A percentile compares a stretch with the other conserved stretches of the same genome.
Conservation (phyloP, 2,113 vertebrate genomes). For the Lepus europaeus region DNA sequence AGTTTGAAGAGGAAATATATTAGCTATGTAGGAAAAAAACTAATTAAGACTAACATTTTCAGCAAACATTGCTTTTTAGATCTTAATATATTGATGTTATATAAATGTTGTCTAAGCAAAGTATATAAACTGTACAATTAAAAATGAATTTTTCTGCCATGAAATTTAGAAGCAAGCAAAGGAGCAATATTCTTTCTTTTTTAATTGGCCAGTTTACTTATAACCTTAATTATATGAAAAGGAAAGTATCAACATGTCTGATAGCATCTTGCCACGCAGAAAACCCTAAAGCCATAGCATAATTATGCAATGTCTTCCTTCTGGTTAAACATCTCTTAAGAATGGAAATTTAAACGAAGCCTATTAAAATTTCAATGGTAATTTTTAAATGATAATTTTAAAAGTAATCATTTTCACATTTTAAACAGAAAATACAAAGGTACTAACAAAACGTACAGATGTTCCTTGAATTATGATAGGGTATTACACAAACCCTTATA, state of each 20-base stretch:
- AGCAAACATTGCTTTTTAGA: not conserved
- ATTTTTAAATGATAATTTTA: constrained; percentile 24
- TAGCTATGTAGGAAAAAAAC: not conserved
- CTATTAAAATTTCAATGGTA: not conserved
- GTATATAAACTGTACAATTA: not conserved
- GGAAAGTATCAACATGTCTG: not conserved
- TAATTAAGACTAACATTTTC: constrained; percentile 38
- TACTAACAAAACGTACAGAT: not conserved
- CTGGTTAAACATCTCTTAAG: not conserved
- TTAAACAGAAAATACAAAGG: not conserved
- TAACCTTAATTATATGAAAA: constrained; percentile 45
- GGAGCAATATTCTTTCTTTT: not conserved
- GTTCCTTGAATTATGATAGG: too few species aligned
- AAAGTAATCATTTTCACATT: not conserved
- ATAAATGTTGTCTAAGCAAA: not conserved
- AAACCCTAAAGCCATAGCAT: not conserved
- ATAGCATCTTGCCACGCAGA: not conserved
- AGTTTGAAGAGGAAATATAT: not conserved
- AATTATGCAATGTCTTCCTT: not conserved
- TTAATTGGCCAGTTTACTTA: not conserved
- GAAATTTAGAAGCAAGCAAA: constrained; percentile 47
- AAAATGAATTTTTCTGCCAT: constrained; percentile 26
- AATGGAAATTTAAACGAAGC: not conserved
- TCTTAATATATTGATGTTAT: not conserved
- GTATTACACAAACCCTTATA: too few species aligned